Evolutionary conservation across 2,113 vertebrate species (phyloP), one percentile per base, ranked within the genome.

Genomic region (Microcebus jonahi): DNA sequence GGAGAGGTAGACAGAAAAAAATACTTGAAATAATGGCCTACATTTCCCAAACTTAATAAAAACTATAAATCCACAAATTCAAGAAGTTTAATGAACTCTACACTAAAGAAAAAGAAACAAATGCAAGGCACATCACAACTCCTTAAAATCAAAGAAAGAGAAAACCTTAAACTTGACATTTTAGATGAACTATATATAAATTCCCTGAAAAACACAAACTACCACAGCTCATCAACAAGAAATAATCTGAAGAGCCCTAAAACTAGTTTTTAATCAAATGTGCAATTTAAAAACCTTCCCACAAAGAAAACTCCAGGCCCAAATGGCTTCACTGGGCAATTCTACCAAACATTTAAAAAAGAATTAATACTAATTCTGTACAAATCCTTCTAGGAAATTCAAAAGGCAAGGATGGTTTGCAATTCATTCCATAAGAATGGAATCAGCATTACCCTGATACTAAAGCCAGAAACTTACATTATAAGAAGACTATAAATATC

Each of bases 151-250:
- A 70, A 70, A 68, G 8, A 48, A 92, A 70, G 13, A 65, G 8
- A 95, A 92, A 86, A 86, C 29, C 20, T 92, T 85, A 77, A 82
- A 82, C 42, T 21, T 87, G 42, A 82, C 13, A 83, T 34, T 73
- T 85, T 82, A 63, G 31, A 81, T 87, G 13, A 96, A 90, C 87
- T 50, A 4, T 2, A 8, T 2, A 80, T 20, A 55, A 67, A 65
- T 36, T 85, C 42, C 17, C 8, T 92, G n/a, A 73, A 76, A 94
- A 48, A 92, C 17, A 86, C n/a, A 53, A 76, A 83, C 36, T 90
- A 79, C n/a, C 68, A 91, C 17, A 73, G 36, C 15, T 94, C 25
- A 67, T 73, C 25, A 91, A 83, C 61, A 61, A 86, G 29, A 93
- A 70, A 84, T 34, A 84, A 89, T 12, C 21, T 39, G 13, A 95